phyloP scores from a whole-genome alignment of 1,140 invertebrate species.

The Periplaneta americana region DNA sequence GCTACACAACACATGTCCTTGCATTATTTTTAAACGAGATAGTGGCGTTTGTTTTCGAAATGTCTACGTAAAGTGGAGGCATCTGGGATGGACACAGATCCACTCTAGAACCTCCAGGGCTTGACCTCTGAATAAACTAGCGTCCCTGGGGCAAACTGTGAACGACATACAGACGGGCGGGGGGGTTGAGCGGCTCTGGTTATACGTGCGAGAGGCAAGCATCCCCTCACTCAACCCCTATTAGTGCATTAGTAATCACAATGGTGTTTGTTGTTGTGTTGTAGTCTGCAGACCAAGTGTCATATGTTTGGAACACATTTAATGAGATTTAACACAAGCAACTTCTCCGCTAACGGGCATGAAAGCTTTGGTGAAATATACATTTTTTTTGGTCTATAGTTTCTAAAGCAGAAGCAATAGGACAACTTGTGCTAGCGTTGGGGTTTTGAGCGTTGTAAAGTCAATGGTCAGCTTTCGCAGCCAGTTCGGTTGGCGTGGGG shows the following conservation, averaged over 20 bases:
- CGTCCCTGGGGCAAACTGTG: neutral
- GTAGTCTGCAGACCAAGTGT: too few relatives aligned
- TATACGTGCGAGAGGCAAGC: neutral
- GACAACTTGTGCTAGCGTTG: neutral
- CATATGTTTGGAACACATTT: neutral
- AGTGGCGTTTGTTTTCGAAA: neutral
- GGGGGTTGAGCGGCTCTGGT: too few relatives aligned
- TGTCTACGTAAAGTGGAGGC: neutral
- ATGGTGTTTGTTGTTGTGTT: neutral
- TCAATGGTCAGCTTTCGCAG: neutral
- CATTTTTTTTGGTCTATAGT: neutral
- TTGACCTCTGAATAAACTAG: neutral
- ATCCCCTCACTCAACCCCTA: neutral
- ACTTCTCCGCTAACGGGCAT: neutral
- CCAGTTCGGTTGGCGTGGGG: neutral
- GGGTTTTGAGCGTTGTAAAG: neutral
- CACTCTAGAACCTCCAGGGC: neutral
- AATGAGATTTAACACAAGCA: neutral
- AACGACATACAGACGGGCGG: neutral
- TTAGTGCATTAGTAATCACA: neutral
- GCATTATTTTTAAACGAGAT: neutral
- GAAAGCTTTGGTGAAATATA: neutral
- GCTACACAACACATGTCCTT: neutral
- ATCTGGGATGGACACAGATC: neutral
- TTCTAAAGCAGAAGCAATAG: neutral